Conservation (phyloP, 2,113 vertebrate species). For the Lasiurus cinereus region DNA sequence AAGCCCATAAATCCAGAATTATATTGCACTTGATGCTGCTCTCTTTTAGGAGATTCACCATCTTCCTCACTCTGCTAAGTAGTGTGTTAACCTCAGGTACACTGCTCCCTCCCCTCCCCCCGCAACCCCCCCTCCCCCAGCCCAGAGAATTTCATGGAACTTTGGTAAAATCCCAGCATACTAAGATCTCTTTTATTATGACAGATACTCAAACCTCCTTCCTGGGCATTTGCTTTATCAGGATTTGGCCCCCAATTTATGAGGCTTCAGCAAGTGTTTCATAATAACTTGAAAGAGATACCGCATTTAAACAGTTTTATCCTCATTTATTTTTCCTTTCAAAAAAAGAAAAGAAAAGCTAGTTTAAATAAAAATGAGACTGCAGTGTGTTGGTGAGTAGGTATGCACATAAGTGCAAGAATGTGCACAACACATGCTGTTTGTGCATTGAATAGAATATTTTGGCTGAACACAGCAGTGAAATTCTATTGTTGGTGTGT, state of each 20-base stretch:
- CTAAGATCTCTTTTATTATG: not conserved
- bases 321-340: not conserved
- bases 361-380: not conserved
- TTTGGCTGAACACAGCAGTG: not conserved
- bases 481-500: not conserved
- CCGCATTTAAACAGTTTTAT: not conserved
- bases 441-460: not conserved
- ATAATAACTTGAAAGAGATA: not conserved
- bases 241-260: not conserved
- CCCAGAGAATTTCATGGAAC: not conserved
- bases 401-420: rapidly evolving
- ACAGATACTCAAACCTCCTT: not conserved
- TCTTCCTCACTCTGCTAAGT: constrained; percentile 37
- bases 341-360: not conserved
- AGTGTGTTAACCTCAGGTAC: not conserved
- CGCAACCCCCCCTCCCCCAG: not conserved
- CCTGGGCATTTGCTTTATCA: not conserved
- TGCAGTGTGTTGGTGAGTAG: not conserved
- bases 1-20: not conserved
- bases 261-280: not conserved
- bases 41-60: not conserved
- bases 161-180: not conserved
- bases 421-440: too few species aligned
- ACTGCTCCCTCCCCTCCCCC: not conserved
- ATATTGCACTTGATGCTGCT: not conserved